These are phyloP conservation scores for Meliscaeva auricollis DNA, from an alignment of 2,888 invertebrate species.

Conservation along the genomic window DNA sequence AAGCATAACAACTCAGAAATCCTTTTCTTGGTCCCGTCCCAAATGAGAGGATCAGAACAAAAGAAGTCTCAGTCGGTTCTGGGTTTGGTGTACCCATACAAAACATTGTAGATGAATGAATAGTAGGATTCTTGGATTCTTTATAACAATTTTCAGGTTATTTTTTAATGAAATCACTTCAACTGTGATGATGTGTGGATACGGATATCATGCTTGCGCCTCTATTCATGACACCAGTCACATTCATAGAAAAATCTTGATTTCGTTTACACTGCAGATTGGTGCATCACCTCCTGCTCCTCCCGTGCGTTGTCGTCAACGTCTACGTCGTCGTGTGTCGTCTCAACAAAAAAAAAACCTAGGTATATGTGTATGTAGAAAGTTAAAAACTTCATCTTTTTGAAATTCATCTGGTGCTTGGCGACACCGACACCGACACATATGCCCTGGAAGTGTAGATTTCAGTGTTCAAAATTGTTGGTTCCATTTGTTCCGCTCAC, in stretches of 20 bases:
- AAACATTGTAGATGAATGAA: neutral
- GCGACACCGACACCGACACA: slow-evolving; percentile 43
- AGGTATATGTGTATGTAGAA: neutral
- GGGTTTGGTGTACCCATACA: neutral
- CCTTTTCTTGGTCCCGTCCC: slow-evolving; percentile 7
- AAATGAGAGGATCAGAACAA: slow-evolving; percentile 26
- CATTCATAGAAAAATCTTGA: slow-evolving; percentile 54
- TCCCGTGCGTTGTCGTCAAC: neutral
- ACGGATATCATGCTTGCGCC: slow-evolving; percentile 45
- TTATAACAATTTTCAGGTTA: slow-evolving; percentile 19
- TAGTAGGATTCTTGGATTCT: slow-evolving; percentile 17
- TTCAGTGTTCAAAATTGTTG: slow-evolving; percentile 52
- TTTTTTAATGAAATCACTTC: slow-evolving; percentile 47
- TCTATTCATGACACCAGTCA: slow-evolving; percentile 43
- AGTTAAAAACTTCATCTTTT: slow-evolving; percentile 55
- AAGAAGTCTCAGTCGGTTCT: slow-evolving; percentile 21
- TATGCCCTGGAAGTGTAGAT: slow-evolving; percentile 43
- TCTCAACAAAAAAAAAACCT: slow-evolving; percentile 27
- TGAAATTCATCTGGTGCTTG: slow-evolving; percentile 56
- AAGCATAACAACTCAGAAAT: slow-evolving; percentile 22
- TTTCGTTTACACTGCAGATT: slow-evolving; percentile 66
- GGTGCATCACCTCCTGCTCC: slow-evolving; percentile 24
- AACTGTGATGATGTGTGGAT: slow-evolving; percentile 30
- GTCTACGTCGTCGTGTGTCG: neutral
- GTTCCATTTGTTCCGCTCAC: slow-evolving; percentile 62